phyloP scores from a whole-genome alignment of 2,888 invertebrate species.

The Tenthredo amoena region DNA sequence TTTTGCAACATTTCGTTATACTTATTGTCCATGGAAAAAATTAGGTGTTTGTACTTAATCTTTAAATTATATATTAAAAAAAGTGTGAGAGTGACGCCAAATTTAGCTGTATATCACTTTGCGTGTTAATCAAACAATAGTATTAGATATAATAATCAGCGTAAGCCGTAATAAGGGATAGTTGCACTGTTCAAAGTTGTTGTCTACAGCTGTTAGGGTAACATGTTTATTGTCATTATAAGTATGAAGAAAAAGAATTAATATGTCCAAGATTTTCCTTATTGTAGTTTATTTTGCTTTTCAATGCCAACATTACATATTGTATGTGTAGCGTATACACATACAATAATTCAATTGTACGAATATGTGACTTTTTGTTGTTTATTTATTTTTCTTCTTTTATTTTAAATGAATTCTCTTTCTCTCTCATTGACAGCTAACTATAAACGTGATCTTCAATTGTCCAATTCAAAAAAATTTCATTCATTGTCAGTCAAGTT shows the following conservation, averaged over 20 bases:
- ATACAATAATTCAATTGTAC: background rate
- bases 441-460: background rate
- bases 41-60: slow-evolving; percentile 7
- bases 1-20: slow-evolving; percentile 20
- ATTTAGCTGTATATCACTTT: slow-evolving; percentile 5
- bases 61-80: background rate
- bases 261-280: background rate
- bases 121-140: slow-evolving; percentile 24
- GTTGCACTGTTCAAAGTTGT: slow-evolving; percentile 23
- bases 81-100: slow-evolving; percentile 38
- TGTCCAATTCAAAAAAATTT: background rate
- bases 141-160: slow-evolving; percentile 19
- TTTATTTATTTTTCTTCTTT: background rate
- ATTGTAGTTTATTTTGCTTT: background rate
- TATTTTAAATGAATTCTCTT: background rate
- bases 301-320: background rate
- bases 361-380: background rate
- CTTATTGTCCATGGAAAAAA: background rate
- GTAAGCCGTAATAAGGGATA: background rate
- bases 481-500: background rate
- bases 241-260: background rate
- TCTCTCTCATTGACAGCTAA: background rate
- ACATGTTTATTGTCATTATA: slow-evolving; percentile 10
- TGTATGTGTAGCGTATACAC: background rate
- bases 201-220: background rate